These are phyloP conservation scores for Hyperoodon ampullatus DNA, from an alignment of 2,113 vertebrate genomes.

Conservation along the genomic window DNA sequence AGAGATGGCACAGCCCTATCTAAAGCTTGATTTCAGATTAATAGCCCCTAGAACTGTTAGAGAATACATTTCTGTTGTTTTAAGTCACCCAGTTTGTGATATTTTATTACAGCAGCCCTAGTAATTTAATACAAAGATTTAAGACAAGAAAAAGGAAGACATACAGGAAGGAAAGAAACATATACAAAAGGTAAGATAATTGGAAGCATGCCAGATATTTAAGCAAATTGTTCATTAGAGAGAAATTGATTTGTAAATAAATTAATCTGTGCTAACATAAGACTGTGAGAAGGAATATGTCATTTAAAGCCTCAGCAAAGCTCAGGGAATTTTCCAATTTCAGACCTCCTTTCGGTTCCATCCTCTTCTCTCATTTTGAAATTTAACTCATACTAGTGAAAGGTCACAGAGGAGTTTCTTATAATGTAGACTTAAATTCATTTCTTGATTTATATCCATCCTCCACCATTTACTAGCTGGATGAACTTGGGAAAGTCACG, in stretches of 20 bases:
- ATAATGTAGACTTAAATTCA: neutral
- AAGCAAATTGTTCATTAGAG: neutral
- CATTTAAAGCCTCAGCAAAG: neutral
- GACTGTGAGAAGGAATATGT: neutral
- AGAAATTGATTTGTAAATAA: neutral
- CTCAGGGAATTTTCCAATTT: neutral
- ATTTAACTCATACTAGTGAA: neutral
- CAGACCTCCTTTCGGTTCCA: neutral
- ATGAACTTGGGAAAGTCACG: neutral
- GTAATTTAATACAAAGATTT: neutral
- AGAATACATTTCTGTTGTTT: neutral
- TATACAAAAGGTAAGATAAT: neutral
- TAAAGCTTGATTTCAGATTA: neutral
- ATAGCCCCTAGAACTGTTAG: neutral
- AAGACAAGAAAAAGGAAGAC: neutral
- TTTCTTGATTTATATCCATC: neutral
- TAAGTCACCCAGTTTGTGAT: neutral
- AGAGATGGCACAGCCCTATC: neutral
- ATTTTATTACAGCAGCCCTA: neutral
- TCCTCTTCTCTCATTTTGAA: neutral
- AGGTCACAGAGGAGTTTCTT: neutral
- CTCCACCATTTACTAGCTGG: neutral
- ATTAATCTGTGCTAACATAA: neutral
- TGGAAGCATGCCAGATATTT: neutral
- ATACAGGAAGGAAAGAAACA: neutral